Evolutionary conservation across 2,797 vertebrate species (phyloP).

Genomic region (Phoeniculus purpureus): DNA sequence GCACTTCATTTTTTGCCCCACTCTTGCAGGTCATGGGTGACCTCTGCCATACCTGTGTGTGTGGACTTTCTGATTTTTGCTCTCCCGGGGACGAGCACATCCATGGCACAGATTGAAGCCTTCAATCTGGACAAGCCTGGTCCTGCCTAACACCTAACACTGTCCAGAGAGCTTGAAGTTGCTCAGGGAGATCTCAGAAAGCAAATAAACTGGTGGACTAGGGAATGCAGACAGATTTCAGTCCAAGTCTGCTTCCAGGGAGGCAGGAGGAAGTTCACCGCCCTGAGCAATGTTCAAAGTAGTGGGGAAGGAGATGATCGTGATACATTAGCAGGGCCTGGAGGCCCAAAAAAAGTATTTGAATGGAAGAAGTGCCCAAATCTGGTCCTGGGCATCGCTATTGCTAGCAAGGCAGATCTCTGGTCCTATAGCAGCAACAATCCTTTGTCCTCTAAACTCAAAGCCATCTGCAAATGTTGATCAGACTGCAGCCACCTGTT

Average conservation of each 20-base stretch:
- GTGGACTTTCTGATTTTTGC: constrained; percentile 43
- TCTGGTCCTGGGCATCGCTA: not conserved
- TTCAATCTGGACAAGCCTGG: not conserved
- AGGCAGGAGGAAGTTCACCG: not conserved
- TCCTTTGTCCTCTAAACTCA: not conserved
- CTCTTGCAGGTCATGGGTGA: not conserved
- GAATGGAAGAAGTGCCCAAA: not conserved
- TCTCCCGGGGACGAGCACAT: not conserved
- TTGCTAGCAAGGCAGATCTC: not conserved
- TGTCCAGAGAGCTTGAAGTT: not conserved
- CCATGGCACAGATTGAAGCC: not conserved
- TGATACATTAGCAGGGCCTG: not conserved
- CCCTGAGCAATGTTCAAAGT: not conserved
- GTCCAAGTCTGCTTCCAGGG: not conserved
- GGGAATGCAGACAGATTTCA: not conserved
- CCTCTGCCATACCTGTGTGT: not conserved
- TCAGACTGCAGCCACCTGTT: not conserved
- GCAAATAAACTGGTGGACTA: not conserved
- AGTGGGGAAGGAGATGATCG: not conserved
- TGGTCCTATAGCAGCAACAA: not conserved
- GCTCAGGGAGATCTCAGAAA: constrained; percentile 24
- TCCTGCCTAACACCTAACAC: not conserved
- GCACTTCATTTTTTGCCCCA: not conserved
- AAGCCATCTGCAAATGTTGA: not conserved
- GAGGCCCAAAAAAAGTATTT: not conserved